A percentile compares a stretch with the other conserved stretches of the same genome.
Evolutionary conservation across 1,140 invertebrate species (phyloP).

Genomic region (Anadara kagoshimensis): DNA sequence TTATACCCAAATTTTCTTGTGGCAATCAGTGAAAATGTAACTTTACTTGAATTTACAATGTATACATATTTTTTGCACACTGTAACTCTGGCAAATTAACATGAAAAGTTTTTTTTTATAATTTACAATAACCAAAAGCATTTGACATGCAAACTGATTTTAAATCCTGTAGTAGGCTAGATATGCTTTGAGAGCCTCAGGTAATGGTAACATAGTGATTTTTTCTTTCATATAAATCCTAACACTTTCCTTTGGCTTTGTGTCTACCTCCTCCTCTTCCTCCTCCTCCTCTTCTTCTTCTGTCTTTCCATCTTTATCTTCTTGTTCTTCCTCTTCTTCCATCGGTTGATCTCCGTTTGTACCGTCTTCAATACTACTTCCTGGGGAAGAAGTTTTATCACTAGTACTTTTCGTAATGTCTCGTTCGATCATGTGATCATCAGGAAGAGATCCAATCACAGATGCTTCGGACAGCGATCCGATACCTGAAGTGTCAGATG

Average conservation of each 20-base stretch:
- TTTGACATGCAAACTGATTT: too few species aligned
- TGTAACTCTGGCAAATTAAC: too few species aligned
- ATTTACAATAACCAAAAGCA: too few species aligned
- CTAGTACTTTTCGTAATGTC: slow-evolving; percentile 32
- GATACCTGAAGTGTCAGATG: slow-evolving; percentile 66
- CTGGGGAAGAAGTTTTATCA: slow-evolving; percentile 49
- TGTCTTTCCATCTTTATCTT: slow-evolving; percentile 43
- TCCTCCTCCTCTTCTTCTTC: slow-evolving; percentile 15
- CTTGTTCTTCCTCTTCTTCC: slow-evolving; percentile 33
- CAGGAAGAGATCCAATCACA: slow-evolving; percentile 47
- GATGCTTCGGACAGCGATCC: slow-evolving; percentile 55
- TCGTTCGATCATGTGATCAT: slow-evolving; percentile 45
- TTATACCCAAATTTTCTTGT: too few species aligned
- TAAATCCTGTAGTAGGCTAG: slow-evolving; percentile 75
- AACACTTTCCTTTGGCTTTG: slow-evolving; percentile 49
- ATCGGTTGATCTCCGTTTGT: slow-evolving; percentile 20
- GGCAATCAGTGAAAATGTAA: too few species aligned
- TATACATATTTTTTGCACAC: too few species aligned
- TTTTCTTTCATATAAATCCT: slow-evolving; percentile 75
- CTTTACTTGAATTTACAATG: too few species aligned
- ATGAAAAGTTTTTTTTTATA: too few species aligned
- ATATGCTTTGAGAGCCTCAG: slow-evolving; percentile 76
- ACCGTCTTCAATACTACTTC: slow-evolving; percentile 34
- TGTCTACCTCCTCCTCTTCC: slow-evolving; percentile 24
- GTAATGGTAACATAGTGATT: slow-evolving; percentile 77